Evolutionary conservation across 1,140 invertebrate genomes (phyloP).

Genomic region (Vollenhovia emeryi): DNA sequence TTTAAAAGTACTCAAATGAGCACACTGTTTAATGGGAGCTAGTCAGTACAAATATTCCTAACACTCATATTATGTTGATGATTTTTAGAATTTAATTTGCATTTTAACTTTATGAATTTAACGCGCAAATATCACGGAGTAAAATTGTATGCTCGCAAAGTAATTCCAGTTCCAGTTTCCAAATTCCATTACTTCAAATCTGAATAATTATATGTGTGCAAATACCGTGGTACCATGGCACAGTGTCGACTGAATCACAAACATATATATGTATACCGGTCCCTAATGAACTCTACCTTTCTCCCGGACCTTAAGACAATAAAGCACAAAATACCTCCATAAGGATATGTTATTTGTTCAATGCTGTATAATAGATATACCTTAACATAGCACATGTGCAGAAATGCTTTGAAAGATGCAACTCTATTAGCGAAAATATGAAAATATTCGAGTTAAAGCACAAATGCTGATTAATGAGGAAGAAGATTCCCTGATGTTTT

Average conservation of each 20-base stretch:
- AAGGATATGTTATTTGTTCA: conserved; percentile 45
- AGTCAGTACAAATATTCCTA: not conserved
- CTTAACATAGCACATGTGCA: not conserved
- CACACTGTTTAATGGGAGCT: not conserved
- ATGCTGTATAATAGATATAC: conserved; percentile 12
- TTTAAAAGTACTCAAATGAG: not conserved
- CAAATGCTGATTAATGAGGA: conserved; percentile 46
- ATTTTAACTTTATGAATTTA: conserved; percentile 13
- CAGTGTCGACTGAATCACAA: conserved; percentile 74
- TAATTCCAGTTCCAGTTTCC: conserved; percentile 42
- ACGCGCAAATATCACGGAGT: conserved; percentile 45
- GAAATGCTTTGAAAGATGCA: not conserved
- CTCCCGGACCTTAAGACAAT: conserved; percentile 72
- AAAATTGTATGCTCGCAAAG: conserved; percentile 29
- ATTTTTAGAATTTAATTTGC: conserved; percentile 41
- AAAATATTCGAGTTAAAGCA: conserved; percentile 38
- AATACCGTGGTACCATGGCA: conserved; percentile 69
- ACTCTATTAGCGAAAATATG: conserved; percentile 20
- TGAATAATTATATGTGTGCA: conserved; percentile 81
- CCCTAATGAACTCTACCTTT: conserved; percentile 73
- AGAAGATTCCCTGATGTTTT: conserved; percentile 47
- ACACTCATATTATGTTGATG: not conserved
- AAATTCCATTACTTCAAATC: conserved; percentile 75
- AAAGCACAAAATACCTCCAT: conserved; percentile 40
- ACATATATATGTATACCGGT: conserved; percentile 64